These are phyloP conservation scores for Marmota flaviventris DNA, from an alignment of 2,113 vertebrate species.

Conservation along the genomic window DNA sequence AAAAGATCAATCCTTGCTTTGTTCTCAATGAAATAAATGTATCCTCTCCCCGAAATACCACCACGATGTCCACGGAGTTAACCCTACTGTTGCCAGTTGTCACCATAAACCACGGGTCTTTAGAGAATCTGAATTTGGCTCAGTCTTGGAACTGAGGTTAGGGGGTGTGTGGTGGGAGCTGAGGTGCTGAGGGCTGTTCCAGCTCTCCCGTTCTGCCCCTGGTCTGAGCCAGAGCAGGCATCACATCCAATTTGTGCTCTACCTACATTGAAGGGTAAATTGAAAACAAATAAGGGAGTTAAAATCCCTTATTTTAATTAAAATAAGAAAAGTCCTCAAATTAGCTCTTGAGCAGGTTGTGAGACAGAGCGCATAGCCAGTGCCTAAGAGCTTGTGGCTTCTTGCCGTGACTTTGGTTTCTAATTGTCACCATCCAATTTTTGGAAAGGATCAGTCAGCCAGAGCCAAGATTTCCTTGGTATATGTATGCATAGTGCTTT, in stretches of 20 bases:
- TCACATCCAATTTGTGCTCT: neutral
- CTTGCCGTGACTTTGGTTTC: neutral
- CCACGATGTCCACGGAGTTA: neutral
- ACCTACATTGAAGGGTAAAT: neutral
- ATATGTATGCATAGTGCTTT: neutral
- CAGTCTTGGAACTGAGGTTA: no score
- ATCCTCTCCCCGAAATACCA: neutral
- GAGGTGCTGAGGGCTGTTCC: neutral
- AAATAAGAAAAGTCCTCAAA: neutral
- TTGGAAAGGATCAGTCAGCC: neutral
- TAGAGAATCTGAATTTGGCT: neutral
- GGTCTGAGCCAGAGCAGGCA: neutral
- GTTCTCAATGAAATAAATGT: neutral
- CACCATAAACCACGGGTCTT: neutral
- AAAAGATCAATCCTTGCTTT: neutral
- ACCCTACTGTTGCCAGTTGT: neutral
- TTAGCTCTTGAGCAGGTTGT: neutral
- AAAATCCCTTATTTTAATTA: neutral
- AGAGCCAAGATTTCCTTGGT: neutral
- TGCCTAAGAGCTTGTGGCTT: neutral
- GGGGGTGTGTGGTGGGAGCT: neutral
- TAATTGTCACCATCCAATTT: neutral
- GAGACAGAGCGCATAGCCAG: neutral
- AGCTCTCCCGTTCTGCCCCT: neutral
- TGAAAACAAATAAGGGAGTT: neutral